Evolutionary conservation across 2,888 invertebrate genomes (phyloP).

Genomic region (Rhagophthalmus giganteus): DNA sequence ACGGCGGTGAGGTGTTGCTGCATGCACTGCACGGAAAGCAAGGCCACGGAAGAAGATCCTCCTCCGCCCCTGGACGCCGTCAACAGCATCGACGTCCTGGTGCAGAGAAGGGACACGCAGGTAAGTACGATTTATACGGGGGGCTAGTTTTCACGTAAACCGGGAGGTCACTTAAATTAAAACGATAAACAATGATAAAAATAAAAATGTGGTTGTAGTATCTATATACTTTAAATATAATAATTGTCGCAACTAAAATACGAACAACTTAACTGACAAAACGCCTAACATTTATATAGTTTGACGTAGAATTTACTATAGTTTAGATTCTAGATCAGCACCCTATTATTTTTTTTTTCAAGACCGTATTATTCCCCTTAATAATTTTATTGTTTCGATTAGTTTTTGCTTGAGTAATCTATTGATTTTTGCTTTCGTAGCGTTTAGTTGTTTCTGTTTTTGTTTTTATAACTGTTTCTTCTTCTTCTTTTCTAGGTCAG

Average conservation of each 20-base stretch:
- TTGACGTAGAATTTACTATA: too few species aligned
- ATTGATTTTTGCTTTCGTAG: conserved; percentile 11
- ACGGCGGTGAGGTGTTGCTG: conserved; percentile 70
- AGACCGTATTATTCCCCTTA: too few species aligned
- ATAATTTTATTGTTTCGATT: conserved; percentile 3
- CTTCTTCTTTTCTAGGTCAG: conserved; percentile 47
- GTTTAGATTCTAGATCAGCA: too few species aligned
- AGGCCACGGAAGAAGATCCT: conserved; percentile 56
- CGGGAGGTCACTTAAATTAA: background rate
- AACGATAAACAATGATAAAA: too few species aligned
- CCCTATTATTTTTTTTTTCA: too few species aligned
- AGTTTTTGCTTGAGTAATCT: too few species aligned
- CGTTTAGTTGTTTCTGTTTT: conserved; percentile 22
- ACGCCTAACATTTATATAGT: too few species aligned
- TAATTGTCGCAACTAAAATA: too few species aligned
- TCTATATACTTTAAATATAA: too few species aligned
- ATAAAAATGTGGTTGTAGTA: background rate
- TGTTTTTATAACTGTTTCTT: conserved; percentile 29
- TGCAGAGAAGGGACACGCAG: conserved; percentile 53
- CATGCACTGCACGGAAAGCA: conserved; percentile 61
- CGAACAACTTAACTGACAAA: too few species aligned
- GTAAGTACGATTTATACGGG: conserved; percentile 34
- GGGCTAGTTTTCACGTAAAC: background rate
- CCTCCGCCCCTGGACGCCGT: conserved; percentile 55
- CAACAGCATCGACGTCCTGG: conserved; percentile 60